Evolutionary conservation across 2,113 vertebrate species (phyloP).

Genomic region (Crotalus helleri): DNA sequence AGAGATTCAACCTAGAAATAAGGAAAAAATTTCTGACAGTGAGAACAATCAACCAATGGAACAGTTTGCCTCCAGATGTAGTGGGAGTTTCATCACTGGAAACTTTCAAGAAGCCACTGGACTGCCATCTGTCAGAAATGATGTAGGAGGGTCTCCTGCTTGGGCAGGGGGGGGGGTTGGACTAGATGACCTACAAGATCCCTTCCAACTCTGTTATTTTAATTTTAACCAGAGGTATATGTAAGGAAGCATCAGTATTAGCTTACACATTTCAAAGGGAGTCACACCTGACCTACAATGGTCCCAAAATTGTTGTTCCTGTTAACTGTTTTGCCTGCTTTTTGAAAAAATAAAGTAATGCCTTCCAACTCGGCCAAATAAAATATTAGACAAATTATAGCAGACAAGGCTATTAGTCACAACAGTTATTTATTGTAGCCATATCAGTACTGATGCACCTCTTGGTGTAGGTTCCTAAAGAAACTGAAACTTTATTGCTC

Average conservation of each 20-base stretch:
- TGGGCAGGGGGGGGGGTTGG: too few species aligned
- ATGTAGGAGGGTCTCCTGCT: too few species aligned
- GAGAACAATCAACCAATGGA: too few species aligned
- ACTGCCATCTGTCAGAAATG: too few species aligned
- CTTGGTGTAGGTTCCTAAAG: background rate
- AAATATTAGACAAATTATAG: background rate
- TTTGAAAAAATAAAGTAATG: background rate
- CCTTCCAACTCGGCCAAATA: background rate
- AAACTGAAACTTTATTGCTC: background rate
- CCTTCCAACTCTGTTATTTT: too few species aligned
- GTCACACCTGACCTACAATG: background rate
- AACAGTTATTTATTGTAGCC: background rate
- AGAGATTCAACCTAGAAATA: too few species aligned
- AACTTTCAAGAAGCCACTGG: too few species aligned
- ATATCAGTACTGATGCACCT: background rate
- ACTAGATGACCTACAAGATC: too few species aligned
- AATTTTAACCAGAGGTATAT: background rate
- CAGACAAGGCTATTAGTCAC: background rate
- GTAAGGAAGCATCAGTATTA: background rate
- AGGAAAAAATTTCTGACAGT: too few species aligned
- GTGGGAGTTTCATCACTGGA: too few species aligned
- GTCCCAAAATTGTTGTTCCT: background rate
- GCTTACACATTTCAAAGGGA: background rate
- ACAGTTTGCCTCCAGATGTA: too few species aligned
- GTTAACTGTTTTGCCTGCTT: background rate